Base-by-base conservation (phyloP, 2,113 vertebrate species). In the Vidua macroura region DNA sequence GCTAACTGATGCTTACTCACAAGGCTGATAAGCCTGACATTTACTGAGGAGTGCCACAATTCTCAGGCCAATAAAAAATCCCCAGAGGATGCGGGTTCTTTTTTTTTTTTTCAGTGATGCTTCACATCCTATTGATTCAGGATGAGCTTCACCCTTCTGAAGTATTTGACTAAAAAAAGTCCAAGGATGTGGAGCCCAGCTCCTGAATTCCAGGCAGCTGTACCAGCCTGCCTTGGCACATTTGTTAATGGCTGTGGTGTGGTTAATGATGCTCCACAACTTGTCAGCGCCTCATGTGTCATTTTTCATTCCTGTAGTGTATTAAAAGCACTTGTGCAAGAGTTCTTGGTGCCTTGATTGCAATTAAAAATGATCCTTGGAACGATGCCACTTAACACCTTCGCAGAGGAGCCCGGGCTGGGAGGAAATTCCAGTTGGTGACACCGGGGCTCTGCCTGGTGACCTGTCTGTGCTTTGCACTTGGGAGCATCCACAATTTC, bases 1-100 rank as follows among this genome's bases (percentile, higher is more conserved):
- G 94, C 68, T 70, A 92, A 78, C 88, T 93, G 95, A 95, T 95
- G 95, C 94, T 96, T 93, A 92, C 94, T 92, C 94, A 94, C 96
- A 91, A 55, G 56, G 31, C 92, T 94, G 96, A 94, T 96, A 92
- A 96, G 83, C 60, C 91, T 96, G 95, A 86, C 92, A 84, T 95
- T 94, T 95, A 92, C 83, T 86, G 95, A 94, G 86, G 64, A 75
- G 80, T 95, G 95, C 86, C 86, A 95, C 92, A 75, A 81, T 94
- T 92, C 91, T 83, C 91, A 75, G 80, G 53, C 94, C 95, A 81
- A 88, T 92, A 79, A 92, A 74, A 78, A 92, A 75, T 72, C 94
- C 91, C 86, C 2, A 67, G 86, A 94, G 88, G 69, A 59, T 92
- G 13, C 9, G 14, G 17, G 27, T 48, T 39, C 17, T 46, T 44